Evolutionary conservation across 2,797 vertebrate species (phyloP), one percentile per base, ranked within the genome.

Genomic region (Ataeniobius toweri): DNA sequence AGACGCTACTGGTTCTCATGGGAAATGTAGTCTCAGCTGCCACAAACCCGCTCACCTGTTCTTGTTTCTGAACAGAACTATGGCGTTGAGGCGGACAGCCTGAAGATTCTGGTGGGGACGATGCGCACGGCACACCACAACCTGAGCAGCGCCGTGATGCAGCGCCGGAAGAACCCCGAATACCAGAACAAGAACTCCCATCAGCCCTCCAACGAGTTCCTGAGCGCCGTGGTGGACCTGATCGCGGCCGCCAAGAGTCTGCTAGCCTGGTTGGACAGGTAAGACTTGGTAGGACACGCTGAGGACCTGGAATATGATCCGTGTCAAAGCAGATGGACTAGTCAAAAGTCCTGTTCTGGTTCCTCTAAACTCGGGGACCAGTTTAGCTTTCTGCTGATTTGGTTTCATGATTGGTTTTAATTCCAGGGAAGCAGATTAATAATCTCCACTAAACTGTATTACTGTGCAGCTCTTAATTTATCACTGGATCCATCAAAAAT

Each of bases 191-290:
- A 87, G 24, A 93, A 89, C 46, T 96, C 96, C 80, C 94, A 88
- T 82, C 98, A 97, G 85, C 98, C 97, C 59, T 95, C 97, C 85
- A 99, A 98, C 69, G 94, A 97, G 73, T 97, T 99, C 88, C 96
- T 99, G 61, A 98, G 97, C 0, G 98, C 97, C 0, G 97, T 99
- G 8, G 96, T 99, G 20, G 96, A 99, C 85, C 96, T 99, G 78
- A 99, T 99, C 31, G 96, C 94, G 0, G 94, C 97, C 24, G 97
- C 98, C 63, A 99, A 99, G 92, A 95, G 94, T 73, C 94, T 99
- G 91, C 93, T 99, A 80, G 95, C 96, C 0, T 98, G 97, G 97
- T 88, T 99, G 80, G 98, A 99, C 94, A 95, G 97, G 98, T 99
- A 92, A 10, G 24, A 8, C 20, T 13, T 31, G 36, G 36, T 36